Conservation (phyloP, 2,797 vertebrate species). For the Schizopygopsis pylzovi region DNA sequence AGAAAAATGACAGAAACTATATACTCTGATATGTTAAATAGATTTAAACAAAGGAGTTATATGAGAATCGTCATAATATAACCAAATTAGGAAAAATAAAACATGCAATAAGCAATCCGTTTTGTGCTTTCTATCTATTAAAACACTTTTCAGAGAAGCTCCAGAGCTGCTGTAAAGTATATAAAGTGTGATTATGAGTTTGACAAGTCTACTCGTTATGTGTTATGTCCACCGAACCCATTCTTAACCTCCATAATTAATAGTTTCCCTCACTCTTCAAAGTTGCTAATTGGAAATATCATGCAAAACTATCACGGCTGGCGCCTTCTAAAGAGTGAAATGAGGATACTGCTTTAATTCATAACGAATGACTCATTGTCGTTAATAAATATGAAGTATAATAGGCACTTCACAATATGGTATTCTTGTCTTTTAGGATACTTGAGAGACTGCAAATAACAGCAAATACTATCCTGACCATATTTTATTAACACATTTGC, state of each 20-base stretch:
- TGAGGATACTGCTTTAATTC: not conserved
- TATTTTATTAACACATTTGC: not conserved
- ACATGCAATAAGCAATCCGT: not conserved
- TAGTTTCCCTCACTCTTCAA: conserved; percentile 66
- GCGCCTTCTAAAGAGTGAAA: conserved; percentile 19
- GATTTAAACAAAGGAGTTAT: not conserved
- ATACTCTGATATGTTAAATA: not conserved
- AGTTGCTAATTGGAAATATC: conserved; percentile 66
- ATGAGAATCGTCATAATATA: not conserved
- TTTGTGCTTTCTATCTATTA: not conserved
- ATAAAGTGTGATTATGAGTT: conserved; percentile 63
- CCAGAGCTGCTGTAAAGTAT: conserved; percentile 64
- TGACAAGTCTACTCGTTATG: conserved; percentile 62
- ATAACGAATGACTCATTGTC: not conserved
- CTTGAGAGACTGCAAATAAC: not conserved
- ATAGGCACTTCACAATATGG: not conserved
- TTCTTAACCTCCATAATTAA: conserved; percentile 73
- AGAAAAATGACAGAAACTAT: not conserved
- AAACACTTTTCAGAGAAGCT: conserved; percentile 51
- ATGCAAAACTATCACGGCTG: conserved; percentile 55
- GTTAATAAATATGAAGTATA: not conserved
- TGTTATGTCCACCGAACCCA: conserved; percentile 66
- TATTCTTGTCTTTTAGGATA: not conserved
- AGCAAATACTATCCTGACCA: not conserved
- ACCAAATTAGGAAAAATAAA: not conserved